Evolutionary conservation across 2,888 invertebrate genomes (phyloP).

Genomic region (Cataglyphis cursor): DNA sequence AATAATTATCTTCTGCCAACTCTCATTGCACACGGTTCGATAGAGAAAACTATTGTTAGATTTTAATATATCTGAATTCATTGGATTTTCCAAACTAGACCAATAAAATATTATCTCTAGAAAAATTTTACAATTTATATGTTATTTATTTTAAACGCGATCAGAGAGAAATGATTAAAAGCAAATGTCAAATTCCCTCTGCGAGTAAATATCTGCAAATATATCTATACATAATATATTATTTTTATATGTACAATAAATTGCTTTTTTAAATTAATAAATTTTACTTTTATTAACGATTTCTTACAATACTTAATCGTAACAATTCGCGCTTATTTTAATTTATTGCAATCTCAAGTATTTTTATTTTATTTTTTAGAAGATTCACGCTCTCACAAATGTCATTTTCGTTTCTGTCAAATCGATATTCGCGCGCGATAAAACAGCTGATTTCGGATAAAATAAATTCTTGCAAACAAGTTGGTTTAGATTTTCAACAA

Average conservation of each 20-base stretch:
- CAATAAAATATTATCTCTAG: not conserved
- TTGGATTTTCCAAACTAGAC: not conserved
- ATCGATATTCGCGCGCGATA: constrained; percentile 11
- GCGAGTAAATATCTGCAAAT: not conserved
- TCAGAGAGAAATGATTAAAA: not conserved
- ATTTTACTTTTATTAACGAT: not conserved
- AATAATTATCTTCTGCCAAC: constrained; percentile 11
- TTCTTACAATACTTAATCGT: not conserved
- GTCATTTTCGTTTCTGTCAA: constrained; percentile 39
- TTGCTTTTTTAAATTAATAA: not conserved
- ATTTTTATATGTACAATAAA: not conserved
- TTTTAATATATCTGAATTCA: not conserved
- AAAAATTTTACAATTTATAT: not conserved
- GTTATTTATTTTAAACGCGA: not conserved
- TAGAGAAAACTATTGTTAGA: not conserved
- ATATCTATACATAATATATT: not conserved
- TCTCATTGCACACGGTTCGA: not conserved
- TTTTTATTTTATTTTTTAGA: not conserved
- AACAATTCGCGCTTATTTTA: not conserved
- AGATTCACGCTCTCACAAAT: constrained; percentile 48
- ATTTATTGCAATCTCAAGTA: not conserved
- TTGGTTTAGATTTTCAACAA: not conserved
- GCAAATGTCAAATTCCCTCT: not conserved
- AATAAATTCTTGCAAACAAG: constrained; percentile 17
- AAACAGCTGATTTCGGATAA: constrained; percentile 8